Base-by-base conservation (phyloP, 1,140 invertebrate species). In the Oscheius sp. region DNA sequence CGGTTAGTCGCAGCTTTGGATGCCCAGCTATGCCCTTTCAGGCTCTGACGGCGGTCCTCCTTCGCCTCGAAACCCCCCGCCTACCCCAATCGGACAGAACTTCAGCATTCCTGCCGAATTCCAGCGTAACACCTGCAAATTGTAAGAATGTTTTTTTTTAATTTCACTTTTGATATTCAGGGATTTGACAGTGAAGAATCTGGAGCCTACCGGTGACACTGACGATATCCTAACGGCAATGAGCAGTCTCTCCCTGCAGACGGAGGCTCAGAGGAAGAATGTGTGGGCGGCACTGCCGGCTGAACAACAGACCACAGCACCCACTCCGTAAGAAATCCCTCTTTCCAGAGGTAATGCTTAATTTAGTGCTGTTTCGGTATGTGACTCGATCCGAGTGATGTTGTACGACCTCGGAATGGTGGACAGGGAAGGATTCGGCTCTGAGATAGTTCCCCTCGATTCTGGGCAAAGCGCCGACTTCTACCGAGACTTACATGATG, bases 181-280 rank as follows among this genome's bases (percentile, higher is more conserved):
- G n/a, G 92, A 94, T 79, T 88, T 90, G 69, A 91, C 91, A 29
- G 92, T 93, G 83, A 91, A 91, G 2, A 88, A 88, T 36, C 85
- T 93, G 46, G 91, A 92, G 61, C 88, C 89, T 1, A 88, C 92
- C n/a, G 86, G 89, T 73, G 88, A 86, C 58, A 88, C 88, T 35
- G 79, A 82, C 49, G 87, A 88, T 31, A 87, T 89, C 15, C 79
- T 86, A 1, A 58, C 52, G 23, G 69, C 58, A 49, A 68, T 68
- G 67, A 68, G 29, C 55, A 59, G n/a, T 32, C 36, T 13, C 28
- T 59, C 35, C 23, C 36, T 3, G 34, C n/a, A 49, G 58, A 71
- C 46, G 58, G 62, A 7, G 52, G 35, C 85, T 83, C 79, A 89
- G 80, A 79, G 88, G 85, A 82, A 87, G 61, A 86, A 86, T 59